These are phyloP conservation scores for Aricia artaxerxes DNA, from an alignment of 2,888 invertebrate species.

Conservation along the genomic window DNA sequence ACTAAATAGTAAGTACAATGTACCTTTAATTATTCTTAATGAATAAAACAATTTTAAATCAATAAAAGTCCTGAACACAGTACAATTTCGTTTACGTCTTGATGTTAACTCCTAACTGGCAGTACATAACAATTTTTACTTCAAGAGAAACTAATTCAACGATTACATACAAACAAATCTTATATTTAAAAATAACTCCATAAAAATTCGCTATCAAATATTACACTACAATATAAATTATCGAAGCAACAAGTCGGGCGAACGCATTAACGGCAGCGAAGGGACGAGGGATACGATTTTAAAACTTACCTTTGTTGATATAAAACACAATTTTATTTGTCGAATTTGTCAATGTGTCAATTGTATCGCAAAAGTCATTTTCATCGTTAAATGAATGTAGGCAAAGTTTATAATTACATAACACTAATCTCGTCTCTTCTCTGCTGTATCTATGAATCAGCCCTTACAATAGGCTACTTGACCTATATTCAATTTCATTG, in stretches of 20 bases:
- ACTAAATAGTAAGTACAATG: neutral
- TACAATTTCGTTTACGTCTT: constrained; percentile 54
- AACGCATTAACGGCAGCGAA: constrained; percentile 34
- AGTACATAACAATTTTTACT: constrained; percentile 64
- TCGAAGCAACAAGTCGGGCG: constrained; percentile 42
- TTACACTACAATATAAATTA: constrained; percentile 57
- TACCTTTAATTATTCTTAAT: neutral
- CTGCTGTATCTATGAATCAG: neutral
- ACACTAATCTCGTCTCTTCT: neutral
- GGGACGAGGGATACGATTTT: neutral
- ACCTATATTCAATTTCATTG: too few species aligned
- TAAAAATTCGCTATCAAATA: constrained; percentile 64
- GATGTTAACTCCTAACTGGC: constrained; percentile 76
- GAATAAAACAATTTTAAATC: constrained; percentile 10
- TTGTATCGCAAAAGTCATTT: neutral
- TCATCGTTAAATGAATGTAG: neutral
- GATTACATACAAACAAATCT: constrained; percentile 56
- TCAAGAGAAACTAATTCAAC: constrained; percentile 54
- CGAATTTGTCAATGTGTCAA: neutral
- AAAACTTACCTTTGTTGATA: neutral
- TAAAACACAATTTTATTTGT: neutral
- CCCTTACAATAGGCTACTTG: neutral
- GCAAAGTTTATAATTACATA: neutral
- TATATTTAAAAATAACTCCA: constrained; percentile 56
- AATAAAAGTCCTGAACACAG: constrained; percentile 51